Conservation (phyloP, 1,140 invertebrate species). For the Solen grandis region DNA sequence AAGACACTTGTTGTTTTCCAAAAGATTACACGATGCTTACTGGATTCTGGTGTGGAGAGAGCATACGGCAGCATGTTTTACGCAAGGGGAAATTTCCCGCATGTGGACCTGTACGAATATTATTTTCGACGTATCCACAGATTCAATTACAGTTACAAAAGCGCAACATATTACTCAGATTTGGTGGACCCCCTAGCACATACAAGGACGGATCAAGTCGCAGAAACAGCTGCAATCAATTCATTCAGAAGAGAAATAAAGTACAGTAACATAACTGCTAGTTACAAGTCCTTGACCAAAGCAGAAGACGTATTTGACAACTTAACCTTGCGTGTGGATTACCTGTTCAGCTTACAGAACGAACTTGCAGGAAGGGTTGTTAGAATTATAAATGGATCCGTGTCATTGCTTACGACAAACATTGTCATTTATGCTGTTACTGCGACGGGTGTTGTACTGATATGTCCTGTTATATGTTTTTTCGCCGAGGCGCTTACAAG, state of each 20-base stretch:
- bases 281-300: conserved; percentile 7
- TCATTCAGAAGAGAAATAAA: conserved; percentile 23
- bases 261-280: conserved; percentile 11
- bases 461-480: conserved; percentile 32
- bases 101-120: conserved; percentile 18
- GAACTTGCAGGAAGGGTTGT: conserved; percentile 17
- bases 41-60: conserved; percentile 38
- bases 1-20: conserved; percentile 43
- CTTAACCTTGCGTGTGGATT: conserved; percentile 21
- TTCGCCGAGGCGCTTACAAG: conserved; percentile 23
- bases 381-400: conserved; percentile 1
- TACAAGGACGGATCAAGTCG: neutral
- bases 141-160: conserved; percentile 44
- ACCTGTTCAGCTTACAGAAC: conserved; percentile 29
- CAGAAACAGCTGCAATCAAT: conserved; percentile 15
- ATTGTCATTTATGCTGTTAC: conserved; percentile 7
- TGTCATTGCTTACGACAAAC: neutral
- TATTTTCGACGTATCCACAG: conserved; percentile 35
- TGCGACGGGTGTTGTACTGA: conserved; percentile 10
- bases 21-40: conserved; percentile 41
- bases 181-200: conserved; percentile 18
- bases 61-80: conserved; percentile 42
- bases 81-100: conserved; percentile 39
- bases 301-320: conserved; percentile 45
- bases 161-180: conserved; percentile 18